Evolutionary conservation across 1,140 invertebrate genomes (phyloP), one percentile per base, ranked within the genome.

Genomic region (Rhagoletis pomonella): DNA sequence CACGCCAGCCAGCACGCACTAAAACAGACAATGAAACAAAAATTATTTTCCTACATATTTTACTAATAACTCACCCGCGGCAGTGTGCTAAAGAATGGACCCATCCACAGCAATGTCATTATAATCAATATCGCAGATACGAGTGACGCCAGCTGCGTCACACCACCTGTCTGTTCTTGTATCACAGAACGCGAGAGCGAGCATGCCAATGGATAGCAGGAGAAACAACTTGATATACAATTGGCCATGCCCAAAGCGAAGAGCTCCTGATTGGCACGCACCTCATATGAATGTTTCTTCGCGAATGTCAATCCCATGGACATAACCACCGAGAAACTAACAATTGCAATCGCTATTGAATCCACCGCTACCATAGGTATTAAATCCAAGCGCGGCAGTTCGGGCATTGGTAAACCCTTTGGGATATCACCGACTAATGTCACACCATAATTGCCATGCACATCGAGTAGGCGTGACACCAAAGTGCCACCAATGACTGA

Each of bases 231-330:
- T 0, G 96, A 96, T 59, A 97, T 94, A 59, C 97, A 93, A 90
- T 98, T 98, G 86, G 96, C 96, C 0, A 96, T 89, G 47, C 97
- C 97, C 94, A 96, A 93, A 4, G 97, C 96, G 69, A 97, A 92
- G 0, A 98, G 92, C 93, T 98, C 98, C 93, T 99, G 98, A 93
- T 98, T 99, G 0, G 97, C 94, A 89, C 98, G 95, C 1, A 99
- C 95, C 89, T 97, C 96, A 91, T 99, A 99, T 89, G 96, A 96
- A 87, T 97, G 94, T 93, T 98, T 98, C 89, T 96, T 95, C 1
- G 98, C 97, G 92, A 99, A 97, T 77, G 98, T 97, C 87, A 98
- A 94, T 0, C 96, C 97, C 97, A 99, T 97, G 1, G 98, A 99
- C 94, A 99, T 97, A 4, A 97, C 96, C 58, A 99, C 96, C 1